A percentile compares a stretch with the other conserved stretches of the same genome.
Conservation (phyloP, 2,888 invertebrate genomes). For the Erynnis tages region DNA sequence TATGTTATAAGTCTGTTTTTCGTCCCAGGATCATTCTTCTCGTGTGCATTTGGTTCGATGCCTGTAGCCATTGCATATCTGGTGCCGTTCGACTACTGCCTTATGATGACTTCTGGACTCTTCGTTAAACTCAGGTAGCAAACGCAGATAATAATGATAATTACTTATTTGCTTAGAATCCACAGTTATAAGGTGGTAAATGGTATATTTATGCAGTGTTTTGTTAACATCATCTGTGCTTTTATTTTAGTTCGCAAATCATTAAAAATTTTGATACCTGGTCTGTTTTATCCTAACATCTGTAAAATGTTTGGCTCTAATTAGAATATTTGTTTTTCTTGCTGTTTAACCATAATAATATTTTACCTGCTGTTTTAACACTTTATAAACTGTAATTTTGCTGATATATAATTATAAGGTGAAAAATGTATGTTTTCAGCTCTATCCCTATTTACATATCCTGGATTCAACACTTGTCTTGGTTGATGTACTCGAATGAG, state of each 20-base stretch:
- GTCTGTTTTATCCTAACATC: neutral
- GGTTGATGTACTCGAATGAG: slow-evolving; percentile 94
- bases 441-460: slow-evolving; percentile 85
- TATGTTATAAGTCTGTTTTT: neutral
- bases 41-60: slow-evolving; percentile 90
- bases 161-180: no score
- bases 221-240: no score
- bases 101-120: slow-evolving; percentile 93
- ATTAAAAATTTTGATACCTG: no score
- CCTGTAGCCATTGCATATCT: slow-evolving; percentile 91
- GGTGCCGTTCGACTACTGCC: slow-evolving; percentile 91
- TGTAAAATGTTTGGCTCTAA: neutral
- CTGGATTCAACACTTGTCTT: slow-evolving; percentile 91
- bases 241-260: no score
- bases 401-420: no score
- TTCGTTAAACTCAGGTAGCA: slow-evolving; percentile 91
- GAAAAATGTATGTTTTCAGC: slow-evolving; percentile 70
- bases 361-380: no score
- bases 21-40: slow-evolving; percentile 88
- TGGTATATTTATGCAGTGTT: neutral
- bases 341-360: neutral
- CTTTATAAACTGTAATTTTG: no score
- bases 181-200: no score
- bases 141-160: no score
- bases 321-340: neutral